These are phyloP conservation scores for Lasius platythorax DNA, from an alignment of 2,888 invertebrate genomes.

Conservation along the genomic window DNA sequence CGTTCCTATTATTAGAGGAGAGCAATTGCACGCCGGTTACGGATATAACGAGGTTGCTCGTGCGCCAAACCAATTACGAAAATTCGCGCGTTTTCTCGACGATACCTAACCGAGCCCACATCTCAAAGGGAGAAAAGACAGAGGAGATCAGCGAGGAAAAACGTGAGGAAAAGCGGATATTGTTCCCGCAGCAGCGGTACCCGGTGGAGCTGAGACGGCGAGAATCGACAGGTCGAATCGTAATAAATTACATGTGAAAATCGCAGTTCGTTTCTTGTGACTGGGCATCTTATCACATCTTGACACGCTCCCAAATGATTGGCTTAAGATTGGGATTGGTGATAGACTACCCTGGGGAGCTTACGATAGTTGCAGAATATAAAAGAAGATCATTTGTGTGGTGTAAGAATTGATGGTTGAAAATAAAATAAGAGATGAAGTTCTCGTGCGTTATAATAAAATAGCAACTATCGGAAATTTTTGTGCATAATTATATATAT, in stretches of 20 bases:
- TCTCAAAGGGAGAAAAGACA: neutral
- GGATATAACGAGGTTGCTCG: neutral
- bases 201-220: neutral
- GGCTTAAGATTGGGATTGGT: constrained; percentile 62
- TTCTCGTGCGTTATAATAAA: neutral
- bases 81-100: neutral
- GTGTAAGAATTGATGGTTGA: neutral
- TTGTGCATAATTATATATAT: neutral
- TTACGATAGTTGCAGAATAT: neutral
- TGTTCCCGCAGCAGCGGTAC: neutral
- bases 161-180: neutral
- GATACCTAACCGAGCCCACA: neutral
- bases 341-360: neutral
- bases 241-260: constrained; percentile 65
- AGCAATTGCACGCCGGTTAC: constrained; percentile 23
- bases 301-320: constrained; percentile 61
- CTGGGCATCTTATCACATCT: constrained; percentile 32
- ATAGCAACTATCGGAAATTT: neutral
- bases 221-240: constrained; percentile 56
- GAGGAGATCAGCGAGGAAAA: neutral
- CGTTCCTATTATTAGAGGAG: constrained; percentile 24
- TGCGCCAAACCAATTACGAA: neutral
- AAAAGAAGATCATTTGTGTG: neutral
- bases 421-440: constrained; percentile 1
- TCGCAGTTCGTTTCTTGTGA: constrained; percentile 72